These are phyloP conservation scores for Tapera naevia DNA, from an alignment of 2,797 vertebrate species.

Conservation along the genomic window DNA sequence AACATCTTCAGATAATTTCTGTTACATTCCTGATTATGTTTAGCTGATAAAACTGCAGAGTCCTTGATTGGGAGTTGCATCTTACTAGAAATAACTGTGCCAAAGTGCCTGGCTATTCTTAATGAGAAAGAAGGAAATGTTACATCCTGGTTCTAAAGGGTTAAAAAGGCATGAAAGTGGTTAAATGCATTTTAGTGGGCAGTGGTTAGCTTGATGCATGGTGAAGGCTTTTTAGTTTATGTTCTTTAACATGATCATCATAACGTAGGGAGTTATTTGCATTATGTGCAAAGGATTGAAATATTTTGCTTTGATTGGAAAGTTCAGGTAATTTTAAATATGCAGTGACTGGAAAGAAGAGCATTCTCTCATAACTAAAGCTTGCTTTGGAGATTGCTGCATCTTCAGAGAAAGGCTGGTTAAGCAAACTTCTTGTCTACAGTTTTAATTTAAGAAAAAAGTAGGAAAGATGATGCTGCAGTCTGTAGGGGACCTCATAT, in stretches of 20 bases:
- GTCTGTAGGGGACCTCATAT: neutral
- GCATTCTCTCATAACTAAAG: conserved; percentile 18
- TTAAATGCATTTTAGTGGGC: conserved; percentile 78
- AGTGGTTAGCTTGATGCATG: conserved; percentile 80
- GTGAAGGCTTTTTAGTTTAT: conserved; percentile 75
- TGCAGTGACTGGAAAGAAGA: neutral
- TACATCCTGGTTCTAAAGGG: conserved; percentile 79
- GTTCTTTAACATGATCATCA: conserved; percentile 67
- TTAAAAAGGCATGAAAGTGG: conserved; percentile 83
- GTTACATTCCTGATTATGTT: conserved; percentile 53
- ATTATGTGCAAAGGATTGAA: conserved; percentile 18
- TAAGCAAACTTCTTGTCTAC: neutral
- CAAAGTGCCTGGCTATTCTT: conserved; percentile 15
- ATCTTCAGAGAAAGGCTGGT: neutral
- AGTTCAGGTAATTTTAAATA: neutral
- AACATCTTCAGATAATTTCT: conserved; percentile 61
- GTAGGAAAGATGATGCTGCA: neutral
- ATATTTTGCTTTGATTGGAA: neutral
- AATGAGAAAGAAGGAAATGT: conserved; percentile 29
- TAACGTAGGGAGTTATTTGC: conserved; percentile 32
- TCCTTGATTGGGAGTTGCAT: neutral
- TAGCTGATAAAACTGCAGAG: conserved; percentile 52
- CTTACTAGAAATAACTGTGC: neutral
- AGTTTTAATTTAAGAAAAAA: neutral
- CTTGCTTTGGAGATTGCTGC: conserved; percentile 5